A percentile compares a stretch with the other conserved stretches of the same genome.
Conservation (phyloP, 2,797 vertebrate species). For the Anguilla marmorata region DNA sequence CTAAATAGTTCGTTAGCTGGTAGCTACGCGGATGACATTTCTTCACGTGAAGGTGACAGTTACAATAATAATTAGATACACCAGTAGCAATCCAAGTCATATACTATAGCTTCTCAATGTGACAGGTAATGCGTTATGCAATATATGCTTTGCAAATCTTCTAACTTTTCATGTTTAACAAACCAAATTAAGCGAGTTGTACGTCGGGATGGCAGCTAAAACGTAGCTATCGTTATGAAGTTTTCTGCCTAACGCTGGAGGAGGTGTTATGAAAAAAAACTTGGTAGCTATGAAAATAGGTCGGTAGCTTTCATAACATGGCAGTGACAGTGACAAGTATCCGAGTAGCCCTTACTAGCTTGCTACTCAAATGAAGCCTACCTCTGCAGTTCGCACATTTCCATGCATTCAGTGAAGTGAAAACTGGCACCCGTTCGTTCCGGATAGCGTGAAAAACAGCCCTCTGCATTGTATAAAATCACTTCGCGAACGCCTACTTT, state of each 20-base stretch:
- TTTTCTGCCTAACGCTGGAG: neutral
- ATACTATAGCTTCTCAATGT: too few species aligned
- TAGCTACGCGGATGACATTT: too few species aligned
- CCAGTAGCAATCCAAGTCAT: too few species aligned
- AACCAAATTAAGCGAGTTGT: neutral
- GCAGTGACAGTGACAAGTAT: too few species aligned
- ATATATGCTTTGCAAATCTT: neutral
- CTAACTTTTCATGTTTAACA: neutral
- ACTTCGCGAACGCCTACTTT: neutral
- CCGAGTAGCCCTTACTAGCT: neutral
- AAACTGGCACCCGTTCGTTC: conserved; percentile 21
- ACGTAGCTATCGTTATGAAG: neutral
- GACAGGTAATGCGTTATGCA: too few species aligned
- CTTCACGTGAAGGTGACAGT: too few species aligned
- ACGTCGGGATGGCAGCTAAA: neutral
- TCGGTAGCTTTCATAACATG: neutral
- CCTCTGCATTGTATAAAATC: conserved; percentile 51
- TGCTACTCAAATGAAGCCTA: conserved; percentile 38
- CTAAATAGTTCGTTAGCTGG: too few species aligned
- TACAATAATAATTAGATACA: too few species aligned
- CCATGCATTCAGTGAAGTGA: conserved; percentile 42
- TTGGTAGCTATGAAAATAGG: neutral
- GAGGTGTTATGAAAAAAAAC: neutral
- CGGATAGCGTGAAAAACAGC: conserved; percentile 27
- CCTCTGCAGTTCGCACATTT: conserved; percentile 59